Base-by-base conservation (phyloP, 2,888 invertebrate genomes). In the Acrocyrtus sp. region DNA sequence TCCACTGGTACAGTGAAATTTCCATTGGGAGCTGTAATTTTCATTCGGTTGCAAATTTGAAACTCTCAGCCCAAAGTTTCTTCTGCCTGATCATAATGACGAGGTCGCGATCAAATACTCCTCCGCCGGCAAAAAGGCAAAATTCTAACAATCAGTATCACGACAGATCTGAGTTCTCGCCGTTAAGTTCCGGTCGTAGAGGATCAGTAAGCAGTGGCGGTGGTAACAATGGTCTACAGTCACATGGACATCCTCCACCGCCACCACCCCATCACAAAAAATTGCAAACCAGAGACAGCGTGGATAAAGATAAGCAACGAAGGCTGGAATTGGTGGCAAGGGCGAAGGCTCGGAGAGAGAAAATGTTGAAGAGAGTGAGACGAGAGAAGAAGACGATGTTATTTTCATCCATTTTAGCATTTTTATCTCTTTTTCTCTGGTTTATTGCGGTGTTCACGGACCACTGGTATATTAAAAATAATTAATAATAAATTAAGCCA, bases 391-490 rank as follows among this genome's bases (percentile, higher is more conserved):
- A 92, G 12, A 86, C 91, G n/a, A 87, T 93, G 34, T 88, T 92
- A 65, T 89, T 87, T 0, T 91, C 91, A 82, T 92, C 92, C 0
- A 83, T 88, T 12, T 84, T 91, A 12, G 87, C 91, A 50, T 89
- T 90, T 0, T 81, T 92, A 0, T 89, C 89, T 24, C 86, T 89
- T 3, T 87, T 91, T 62, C 83, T 91, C 45, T 93, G 92, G 92
- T 89, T 90, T 50, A 85, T 89, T 15, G 91, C 92, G 22, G 89
- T 92, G 54, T 88, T 90, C 75, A 92, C 92, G 2, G 88, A 90
- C 82, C 89, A 90, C 82, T 93, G 92, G 92, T 89, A 56, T 50
- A 51, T 57, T 26, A 45, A 60, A 21, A 50, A 53, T 63, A 53
- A 39, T 17, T 22, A 26, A 1, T 17, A 26, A 26, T 26, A 22